Evolutionary conservation across 2,888 invertebrate genomes (phyloP), one percentile per base, ranked within the genome.

Genomic region (Miltochrista miniata): DNA sequence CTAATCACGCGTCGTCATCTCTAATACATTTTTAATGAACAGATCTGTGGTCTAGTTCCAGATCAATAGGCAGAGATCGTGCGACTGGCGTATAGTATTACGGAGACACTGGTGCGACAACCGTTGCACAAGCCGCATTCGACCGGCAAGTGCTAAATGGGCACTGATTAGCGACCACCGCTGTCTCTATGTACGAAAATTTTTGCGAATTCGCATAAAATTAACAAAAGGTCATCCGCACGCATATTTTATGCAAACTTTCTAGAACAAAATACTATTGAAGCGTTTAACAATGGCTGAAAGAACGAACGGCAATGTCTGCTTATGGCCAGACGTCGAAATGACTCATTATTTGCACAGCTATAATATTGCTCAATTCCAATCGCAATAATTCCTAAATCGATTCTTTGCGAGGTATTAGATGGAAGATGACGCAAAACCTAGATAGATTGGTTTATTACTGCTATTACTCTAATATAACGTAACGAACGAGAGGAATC

Each of bases 151-250:
- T 61, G 68, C 60, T 67, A 66, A 66, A 59, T 69, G 55, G 62
- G 68, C 74, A 66, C 71, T 72, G 69, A 65, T 74, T 71, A 74
- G 58, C 68, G 51, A 67, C 54, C 47, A 45, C 49, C n/a, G 39
- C 38, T 31, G 52, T 60, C 45, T 55, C 43, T 53, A 61, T 33
- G 50, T 61, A 62, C 55, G 48, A 59, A 56, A 54, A 51, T 47
- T 51, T 56, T 42, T 31, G 14, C 43, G 40, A 31, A 30, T 48
- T 33, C 13, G 30, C 37, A 35, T 31, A 7, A 18, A 15, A 38
- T 39, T 47, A 47, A 12, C 36, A 38, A 39, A 30, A 5, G 45
- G 12, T 47, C 37, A 38, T 10, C 36, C 36, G 8, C 10, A 18
- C 15, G 18, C 1, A 14, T 36, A 24, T 24, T 24, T 24, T 24